phyloP scores from a whole-genome alignment of 2,888 invertebrate species.

The Lycaena phlaeas region DNA sequence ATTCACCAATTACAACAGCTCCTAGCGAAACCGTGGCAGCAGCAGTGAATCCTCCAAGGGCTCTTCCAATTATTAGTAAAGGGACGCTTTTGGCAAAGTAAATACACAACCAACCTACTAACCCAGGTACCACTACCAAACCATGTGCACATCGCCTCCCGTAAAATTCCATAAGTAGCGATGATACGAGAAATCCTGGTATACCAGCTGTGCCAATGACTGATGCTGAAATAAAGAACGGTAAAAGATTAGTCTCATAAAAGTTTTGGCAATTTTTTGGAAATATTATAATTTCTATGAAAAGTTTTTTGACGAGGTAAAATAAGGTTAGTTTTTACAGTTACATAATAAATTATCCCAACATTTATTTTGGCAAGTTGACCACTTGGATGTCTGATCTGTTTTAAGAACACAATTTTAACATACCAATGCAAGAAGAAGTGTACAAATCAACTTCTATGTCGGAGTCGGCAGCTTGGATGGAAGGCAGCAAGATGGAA shows the following conservation, averaged over 20 bases:
- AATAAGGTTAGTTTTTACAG: no score
- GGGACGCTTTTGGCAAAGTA: conserved; percentile 29
- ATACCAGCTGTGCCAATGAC: conserved; percentile 29
- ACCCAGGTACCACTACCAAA: conserved; percentile 31
- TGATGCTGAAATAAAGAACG: conserved; percentile 30
- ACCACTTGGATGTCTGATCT: no score
- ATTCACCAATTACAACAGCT: conserved; percentile 45
- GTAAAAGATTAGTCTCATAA: background rate
- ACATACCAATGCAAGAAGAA: conserved; percentile 38
- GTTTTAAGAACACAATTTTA: no score
- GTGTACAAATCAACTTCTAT: conserved; percentile 33
- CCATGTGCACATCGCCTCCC: conserved; percentile 33
- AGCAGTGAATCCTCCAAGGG: conserved; percentile 31
- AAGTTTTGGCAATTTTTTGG: no score
- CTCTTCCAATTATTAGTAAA: conserved; percentile 31
- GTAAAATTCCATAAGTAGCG: conserved; percentile 33
- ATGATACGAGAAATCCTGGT: conserved; percentile 31
- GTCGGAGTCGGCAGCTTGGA: conserved; percentile 27
- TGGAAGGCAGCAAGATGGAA: conserved; percentile 32
- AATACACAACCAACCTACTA: conserved; percentile 34
- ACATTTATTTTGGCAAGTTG: no score
- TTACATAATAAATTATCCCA: no score
- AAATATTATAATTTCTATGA: no score
- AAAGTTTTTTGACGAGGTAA: no score
- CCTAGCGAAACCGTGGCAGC: conserved; percentile 32